Evolutionary conservation across 2,113 vertebrate genomes (phyloP).

Genomic region (Nerophis lumbriciformis): DNA sequence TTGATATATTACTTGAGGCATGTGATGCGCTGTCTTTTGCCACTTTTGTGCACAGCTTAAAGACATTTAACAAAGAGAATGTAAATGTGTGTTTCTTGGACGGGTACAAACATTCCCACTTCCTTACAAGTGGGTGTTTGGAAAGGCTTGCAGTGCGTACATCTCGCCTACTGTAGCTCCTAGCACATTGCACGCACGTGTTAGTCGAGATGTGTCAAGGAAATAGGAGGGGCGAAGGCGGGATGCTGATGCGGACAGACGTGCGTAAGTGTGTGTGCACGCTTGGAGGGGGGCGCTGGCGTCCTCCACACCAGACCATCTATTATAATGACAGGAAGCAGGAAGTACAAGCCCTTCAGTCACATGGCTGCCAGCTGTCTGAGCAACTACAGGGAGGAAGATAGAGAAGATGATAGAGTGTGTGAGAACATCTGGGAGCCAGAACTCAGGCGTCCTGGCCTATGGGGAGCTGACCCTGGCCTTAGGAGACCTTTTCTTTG

Average conservation of each 20-base stretch:
- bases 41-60: constrained; percentile 53
- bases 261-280: not conserved
- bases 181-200: not conserved
- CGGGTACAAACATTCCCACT: too few species aligned
- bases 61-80: constrained; percentile 33
- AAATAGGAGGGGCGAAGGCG: constrained; percentile 12
- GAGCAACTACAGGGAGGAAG: constrained; percentile 6
- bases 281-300: constrained; percentile 11
- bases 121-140: too few species aligned
- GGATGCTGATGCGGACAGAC: constrained; percentile 8
- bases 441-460: constrained; percentile 77
- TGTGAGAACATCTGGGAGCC: constrained; percentile 77
- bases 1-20: not conserved
- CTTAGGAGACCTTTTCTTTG: constrained; percentile 72
- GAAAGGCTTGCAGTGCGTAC: too few species aligned
- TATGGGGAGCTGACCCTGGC: constrained; percentile 72
- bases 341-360: constrained; percentile 18
- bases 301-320: constrained; percentile 17
- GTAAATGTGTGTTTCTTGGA: too few species aligned
- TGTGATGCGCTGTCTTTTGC: constrained; percentile 15
- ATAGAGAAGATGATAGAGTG: constrained; percentile 19
- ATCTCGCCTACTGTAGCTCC: not conserved
- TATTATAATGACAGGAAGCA: constrained; percentile 25
- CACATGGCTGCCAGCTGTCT: constrained; percentile 22
- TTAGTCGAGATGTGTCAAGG: constrained; percentile 11